Percentiles rank a stretch among this genome's conserved stretches.
phyloP scores from a whole-genome alignment of 2,113 vertebrate genomes.

The Antigone vipio region DNA sequence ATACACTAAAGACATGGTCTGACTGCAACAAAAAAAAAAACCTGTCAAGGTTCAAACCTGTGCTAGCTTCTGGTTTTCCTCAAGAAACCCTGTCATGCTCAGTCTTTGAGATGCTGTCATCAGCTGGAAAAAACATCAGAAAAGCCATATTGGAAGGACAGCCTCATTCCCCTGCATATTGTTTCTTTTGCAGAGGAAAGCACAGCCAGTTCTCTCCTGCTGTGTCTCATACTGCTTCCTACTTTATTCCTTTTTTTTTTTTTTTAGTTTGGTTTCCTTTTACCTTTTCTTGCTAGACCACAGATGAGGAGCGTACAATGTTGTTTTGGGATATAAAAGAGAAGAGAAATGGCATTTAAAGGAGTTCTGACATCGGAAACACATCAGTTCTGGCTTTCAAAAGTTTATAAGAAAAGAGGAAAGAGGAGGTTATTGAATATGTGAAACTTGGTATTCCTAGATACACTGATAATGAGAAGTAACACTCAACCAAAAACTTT shows the following conservation, averaged over 20 bases:
- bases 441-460: neutral
- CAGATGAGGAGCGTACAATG: neutral
- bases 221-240: neutral
- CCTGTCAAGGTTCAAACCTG: neutral
- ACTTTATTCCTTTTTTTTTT: neutral
- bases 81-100: neutral
- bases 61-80: neutral
- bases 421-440: neutral
- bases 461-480: neutral
- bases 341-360: neutral
- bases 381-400: neutral
- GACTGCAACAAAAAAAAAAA: neutral
- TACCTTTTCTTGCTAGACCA: neutral
- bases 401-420: neutral
- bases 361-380: neutral
- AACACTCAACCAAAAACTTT: neutral
- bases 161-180: neutral
- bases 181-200: neutral
- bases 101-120: neutral
- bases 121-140: neutral
- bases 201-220: neutral
- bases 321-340: neutral
- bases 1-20: neutral
- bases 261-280: neutral
- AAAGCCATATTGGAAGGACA: neutral